Percentiles rank a stretch among this genome's conserved stretches.
Evolutionary conservation across 1,140 invertebrate species (phyloP).

Genomic region (Diprion similis): DNA sequence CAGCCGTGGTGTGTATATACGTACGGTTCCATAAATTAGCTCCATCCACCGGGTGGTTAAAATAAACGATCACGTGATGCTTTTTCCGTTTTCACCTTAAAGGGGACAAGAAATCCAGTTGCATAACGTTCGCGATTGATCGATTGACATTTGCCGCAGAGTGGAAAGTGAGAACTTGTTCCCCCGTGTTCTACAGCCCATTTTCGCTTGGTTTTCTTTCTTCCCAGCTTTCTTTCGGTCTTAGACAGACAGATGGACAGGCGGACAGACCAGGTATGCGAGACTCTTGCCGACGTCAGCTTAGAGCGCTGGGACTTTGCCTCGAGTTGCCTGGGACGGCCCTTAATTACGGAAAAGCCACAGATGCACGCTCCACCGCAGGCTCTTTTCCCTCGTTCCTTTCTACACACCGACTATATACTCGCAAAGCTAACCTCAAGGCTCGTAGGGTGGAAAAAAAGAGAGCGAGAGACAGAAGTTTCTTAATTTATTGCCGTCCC

Average conservation of each 20-base stretch:
- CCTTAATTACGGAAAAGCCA: slow-evolving; percentile 7
- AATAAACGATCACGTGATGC: too few species aligned
- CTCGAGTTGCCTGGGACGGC: not conserved
- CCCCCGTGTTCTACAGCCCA: too few species aligned
- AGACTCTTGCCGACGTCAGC: not conserved
- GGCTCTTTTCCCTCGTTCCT: not conserved
- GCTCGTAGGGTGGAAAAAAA: not conserved
- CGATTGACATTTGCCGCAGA: too few species aligned
- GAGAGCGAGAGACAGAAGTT: not conserved
- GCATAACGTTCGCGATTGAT: too few species aligned
- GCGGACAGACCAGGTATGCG: not conserved
- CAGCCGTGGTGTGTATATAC: too few species aligned
- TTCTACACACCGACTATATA: not conserved
- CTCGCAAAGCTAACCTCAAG: not conserved
- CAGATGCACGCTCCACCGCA: slow-evolving; percentile 4
- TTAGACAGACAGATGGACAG: not conserved
- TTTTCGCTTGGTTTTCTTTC: too few species aligned
- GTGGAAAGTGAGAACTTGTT: too few species aligned
- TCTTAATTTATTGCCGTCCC: not conserved
- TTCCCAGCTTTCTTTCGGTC: not conserved
- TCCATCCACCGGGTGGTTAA: too few species aligned
- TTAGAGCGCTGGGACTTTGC: not conserved
- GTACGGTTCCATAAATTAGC: too few species aligned
- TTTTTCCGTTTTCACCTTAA: too few species aligned
- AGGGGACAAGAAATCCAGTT: too few species aligned